Evolutionary conservation across 2,888 invertebrate species (phyloP).

Genomic region (Azorinus chamasolen): DNA sequence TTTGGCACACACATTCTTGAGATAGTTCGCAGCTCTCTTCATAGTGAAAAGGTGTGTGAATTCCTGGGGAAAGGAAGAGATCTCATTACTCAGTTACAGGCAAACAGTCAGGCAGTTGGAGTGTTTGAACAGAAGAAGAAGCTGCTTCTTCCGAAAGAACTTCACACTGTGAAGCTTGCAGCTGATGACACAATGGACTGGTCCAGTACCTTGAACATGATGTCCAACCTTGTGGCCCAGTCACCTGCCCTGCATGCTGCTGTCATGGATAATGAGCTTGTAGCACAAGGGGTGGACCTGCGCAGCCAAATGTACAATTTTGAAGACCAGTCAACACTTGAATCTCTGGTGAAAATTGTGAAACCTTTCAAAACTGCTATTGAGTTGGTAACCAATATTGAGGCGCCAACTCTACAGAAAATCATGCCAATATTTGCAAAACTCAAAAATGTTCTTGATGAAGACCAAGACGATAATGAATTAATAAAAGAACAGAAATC

Average conservation of each 20-base stretch:
- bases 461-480: constrained; percentile 33
- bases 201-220: constrained; percentile 48
- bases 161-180: constrained; percentile 22
- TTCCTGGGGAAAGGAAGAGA: constrained; percentile 40
- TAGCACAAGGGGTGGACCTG: constrained; percentile 43
- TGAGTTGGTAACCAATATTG: constrained; percentile 49
- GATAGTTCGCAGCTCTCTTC: constrained; percentile 38
- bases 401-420: constrained; percentile 54
- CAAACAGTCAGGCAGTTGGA: constrained; percentile 10
- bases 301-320: constrained; percentile 38
- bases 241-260: constrained; percentile 54
- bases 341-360: constrained; percentile 49
- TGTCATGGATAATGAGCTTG: constrained; percentile 53
- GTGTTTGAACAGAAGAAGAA: constrained; percentile 43
- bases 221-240: constrained; percentile 35
- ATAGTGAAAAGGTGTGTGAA: constrained; percentile 16
- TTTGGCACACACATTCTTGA: constrained; percentile 49
- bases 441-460: constrained; percentile 49
- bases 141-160: constrained; percentile 22
- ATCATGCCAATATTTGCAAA: constrained; percentile 60
- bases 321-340: constrained; percentile 45
- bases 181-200: constrained; percentile 33
- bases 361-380: constrained; percentile 54
- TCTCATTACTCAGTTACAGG: constrained; percentile 18
- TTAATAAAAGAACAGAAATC: constrained; percentile 34